Evolutionary conservation across 2,888 invertebrate species (phyloP).

Genomic region (Syritta pipiens): DNA sequence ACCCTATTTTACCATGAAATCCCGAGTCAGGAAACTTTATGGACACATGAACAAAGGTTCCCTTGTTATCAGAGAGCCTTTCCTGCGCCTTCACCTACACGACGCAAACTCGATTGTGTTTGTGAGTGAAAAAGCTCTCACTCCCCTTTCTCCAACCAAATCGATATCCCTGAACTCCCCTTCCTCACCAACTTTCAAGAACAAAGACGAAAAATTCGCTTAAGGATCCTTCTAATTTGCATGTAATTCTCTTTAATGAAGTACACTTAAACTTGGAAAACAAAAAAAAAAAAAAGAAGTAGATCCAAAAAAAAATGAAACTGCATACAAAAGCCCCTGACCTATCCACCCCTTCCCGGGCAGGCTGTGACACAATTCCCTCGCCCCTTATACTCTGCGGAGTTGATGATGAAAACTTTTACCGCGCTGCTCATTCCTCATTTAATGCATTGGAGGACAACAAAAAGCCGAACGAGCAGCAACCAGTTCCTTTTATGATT

Average conservation of each 20-base stretch:
- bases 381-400: no score
- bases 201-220: no score
- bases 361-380: background rate
- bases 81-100: no score
- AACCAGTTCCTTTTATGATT: slow-evolving; percentile 30
- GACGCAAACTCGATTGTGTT: no score
- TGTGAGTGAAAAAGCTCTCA: no score
- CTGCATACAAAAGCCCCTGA: background rate
- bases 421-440: background rate
- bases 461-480: background rate
- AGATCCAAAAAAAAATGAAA: background rate
- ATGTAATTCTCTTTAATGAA: background rate
- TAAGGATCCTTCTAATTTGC: background rate
- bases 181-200: no score
- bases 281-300: background rate
- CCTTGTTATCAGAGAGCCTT: no score
- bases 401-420: slow-evolving; percentile 14
- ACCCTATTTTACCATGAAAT: no score
- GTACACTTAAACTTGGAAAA: background rate
- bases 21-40: no score
- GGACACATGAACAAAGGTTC: no score
- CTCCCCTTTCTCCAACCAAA: no score
- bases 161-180: no score
- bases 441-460: background rate
- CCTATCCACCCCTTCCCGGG: background rate